Evolutionary conservation across 2,888 invertebrate genomes (phyloP).

Genomic region (Xanthorhoe designata): DNA sequence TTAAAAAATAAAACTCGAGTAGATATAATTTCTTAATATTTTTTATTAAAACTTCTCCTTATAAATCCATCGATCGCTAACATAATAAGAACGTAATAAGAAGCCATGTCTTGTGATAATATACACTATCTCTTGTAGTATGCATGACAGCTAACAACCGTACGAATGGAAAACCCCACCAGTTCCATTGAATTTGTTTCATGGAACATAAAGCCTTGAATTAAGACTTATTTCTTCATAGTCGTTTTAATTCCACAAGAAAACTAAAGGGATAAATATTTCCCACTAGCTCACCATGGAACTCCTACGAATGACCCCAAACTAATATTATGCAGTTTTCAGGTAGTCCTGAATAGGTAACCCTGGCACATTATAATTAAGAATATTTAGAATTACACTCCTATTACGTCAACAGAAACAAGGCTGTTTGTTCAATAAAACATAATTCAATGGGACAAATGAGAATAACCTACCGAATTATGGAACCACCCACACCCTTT

Average conservation of each 20-base stretch:
- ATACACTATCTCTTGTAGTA: slow-evolving; percentile 34
- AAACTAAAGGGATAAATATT: not conserved
- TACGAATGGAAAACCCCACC: slow-evolving; percentile 37
- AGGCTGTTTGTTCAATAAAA: not conserved
- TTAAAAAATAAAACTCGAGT: slow-evolving; percentile 51
- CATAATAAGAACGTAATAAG: slow-evolving; percentile 79
- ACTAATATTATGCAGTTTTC: not conserved
- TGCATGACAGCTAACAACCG: slow-evolving; percentile 58
- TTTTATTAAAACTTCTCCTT: slow-evolving; percentile 84
- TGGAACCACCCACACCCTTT: not conserved
- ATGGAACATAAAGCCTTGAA: not conserved
- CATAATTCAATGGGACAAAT: slow-evolving; percentile 1
- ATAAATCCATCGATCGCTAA: slow-evolving; percentile 84
- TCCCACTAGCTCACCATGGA: not conserved
- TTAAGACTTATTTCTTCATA: not conserved
- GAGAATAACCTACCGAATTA: not conserved
- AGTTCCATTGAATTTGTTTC: slow-evolving; percentile 20
- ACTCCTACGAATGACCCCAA: not conserved
- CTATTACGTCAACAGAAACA: not conserved
- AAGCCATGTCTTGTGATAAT: slow-evolving; percentile 77
- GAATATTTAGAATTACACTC: not conserved
- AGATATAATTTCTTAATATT: slow-evolving; percentile 78
- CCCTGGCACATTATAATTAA: not conserved
- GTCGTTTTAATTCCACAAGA: no score
- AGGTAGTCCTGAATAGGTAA: not conserved